A percentile compares a stretch with the other conserved stretches of the same genome.
These are phyloP conservation scores for Hippoglossus stenolepis DNA, from an alignment of 2,113 vertebrate species.

Conservation along the genomic window DNA sequence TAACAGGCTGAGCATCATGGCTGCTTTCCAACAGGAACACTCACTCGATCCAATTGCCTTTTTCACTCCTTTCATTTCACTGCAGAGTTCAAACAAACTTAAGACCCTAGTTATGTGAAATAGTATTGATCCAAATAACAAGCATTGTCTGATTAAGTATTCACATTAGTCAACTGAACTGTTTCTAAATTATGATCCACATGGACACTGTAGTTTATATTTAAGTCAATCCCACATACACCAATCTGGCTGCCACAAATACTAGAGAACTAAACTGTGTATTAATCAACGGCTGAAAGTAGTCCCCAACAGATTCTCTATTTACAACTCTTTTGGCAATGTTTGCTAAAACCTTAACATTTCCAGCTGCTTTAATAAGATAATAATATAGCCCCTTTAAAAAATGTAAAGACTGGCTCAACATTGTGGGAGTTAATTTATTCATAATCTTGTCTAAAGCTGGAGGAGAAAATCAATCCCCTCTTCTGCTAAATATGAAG, in stretches of 20 bases:
- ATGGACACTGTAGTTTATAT: not conserved
- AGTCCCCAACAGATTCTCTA: not conserved
- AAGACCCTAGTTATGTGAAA: not conserved
- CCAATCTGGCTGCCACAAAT: not conserved
- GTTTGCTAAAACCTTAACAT: not conserved
- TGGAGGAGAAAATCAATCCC: not conserved
- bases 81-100: not conserved
- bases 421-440: no score
- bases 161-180: no score
- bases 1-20: not conserved
- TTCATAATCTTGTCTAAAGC: not conserved
- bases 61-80: not conserved
- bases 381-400: not conserved
- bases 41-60: not conserved
- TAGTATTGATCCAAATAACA: not conserved
- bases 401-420: no score
- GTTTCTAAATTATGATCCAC: not conserved
- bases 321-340: not conserved
- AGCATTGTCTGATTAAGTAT: not conserved
- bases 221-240: not conserved
- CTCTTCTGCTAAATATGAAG: no score
- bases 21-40: conserved; percentile 33
- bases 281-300: not conserved
- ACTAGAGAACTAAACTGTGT: not conserved
- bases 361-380: not conserved